Percentiles rank a stretch among this genome's conserved stretches.
Evolutionary conservation across 1,140 invertebrate species (phyloP).

Genomic region (Rhopalosiphum padi): DNA sequence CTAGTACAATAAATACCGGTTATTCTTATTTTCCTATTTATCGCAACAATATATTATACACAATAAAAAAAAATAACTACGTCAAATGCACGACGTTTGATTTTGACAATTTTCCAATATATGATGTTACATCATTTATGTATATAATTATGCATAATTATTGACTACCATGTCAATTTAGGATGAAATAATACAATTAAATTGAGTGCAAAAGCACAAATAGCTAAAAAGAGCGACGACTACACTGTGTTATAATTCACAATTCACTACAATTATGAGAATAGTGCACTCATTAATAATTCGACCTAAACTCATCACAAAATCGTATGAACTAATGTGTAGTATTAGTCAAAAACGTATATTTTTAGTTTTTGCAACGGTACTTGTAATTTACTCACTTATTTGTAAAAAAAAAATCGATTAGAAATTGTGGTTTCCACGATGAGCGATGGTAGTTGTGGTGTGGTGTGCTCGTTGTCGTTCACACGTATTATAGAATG

Average conservation of each 20-base stretch:
- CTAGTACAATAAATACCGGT: neutral
- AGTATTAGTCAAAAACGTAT: no score
- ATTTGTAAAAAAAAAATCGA: neutral
- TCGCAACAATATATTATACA: neutral
- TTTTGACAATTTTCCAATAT: neutral
- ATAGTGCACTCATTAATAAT: neutral
- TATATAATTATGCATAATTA: no score
- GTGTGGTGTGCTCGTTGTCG: neutral
- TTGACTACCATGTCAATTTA: no score
- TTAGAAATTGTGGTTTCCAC: neutral
- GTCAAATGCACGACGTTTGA: neutral
- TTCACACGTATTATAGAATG: neutral
- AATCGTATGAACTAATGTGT: neutral
- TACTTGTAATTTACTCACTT: neutral
- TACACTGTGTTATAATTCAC: neutral
- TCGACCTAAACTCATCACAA: neutral
- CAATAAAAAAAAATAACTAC: neutral
- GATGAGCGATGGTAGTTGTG: neutral
- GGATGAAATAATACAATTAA: neutral
- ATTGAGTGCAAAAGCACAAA: neutral
- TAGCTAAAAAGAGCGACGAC: neutral
- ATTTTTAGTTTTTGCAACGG: neutral
- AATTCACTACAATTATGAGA: neutral
- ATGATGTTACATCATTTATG: no score
- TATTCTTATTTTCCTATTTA: neutral